These are phyloP conservation scores for Acrocephalus arundinaceus DNA, from an alignment of 2,113 vertebrate genomes.

Conservation along the genomic window DNA sequence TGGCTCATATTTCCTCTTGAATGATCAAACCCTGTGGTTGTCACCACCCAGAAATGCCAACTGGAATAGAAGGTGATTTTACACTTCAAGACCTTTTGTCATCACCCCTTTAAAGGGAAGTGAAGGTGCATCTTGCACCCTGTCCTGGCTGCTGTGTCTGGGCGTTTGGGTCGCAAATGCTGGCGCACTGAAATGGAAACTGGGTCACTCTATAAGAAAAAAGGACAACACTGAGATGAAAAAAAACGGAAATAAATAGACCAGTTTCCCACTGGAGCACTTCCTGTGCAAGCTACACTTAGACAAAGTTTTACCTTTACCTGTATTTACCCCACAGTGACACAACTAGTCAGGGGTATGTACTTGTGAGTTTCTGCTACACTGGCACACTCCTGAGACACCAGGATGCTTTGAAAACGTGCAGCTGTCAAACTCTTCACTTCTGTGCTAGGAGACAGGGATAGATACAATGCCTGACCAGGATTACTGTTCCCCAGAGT, in stretches of 20 bases:
- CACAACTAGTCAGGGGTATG: fast-evolving
- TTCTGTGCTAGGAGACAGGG: neutral
- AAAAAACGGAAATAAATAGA: neutral
- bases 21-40: neutral
- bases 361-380: neutral
- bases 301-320: neutral
- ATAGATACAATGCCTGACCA: neutral
- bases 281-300: neutral
- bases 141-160: neutral
- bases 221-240: neutral
- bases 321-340: neutral
- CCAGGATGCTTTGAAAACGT: neutral
- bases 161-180: neutral
- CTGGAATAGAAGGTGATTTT: neutral
- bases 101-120: neutral
- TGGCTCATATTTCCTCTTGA: neutral
- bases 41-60: neutral
- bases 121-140: neutral
- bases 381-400: neutral
- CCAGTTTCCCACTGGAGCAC: neutral
- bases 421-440: neutral
- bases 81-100: neutral
- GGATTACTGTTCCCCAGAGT: neutral
- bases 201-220: neutral
- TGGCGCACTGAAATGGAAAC: neutral